Percentiles rank a stretch among this genome's conserved stretches.
phyloP scores from a whole-genome alignment of 2,797 vertebrate species.

The Smutsia temminckii region DNA sequence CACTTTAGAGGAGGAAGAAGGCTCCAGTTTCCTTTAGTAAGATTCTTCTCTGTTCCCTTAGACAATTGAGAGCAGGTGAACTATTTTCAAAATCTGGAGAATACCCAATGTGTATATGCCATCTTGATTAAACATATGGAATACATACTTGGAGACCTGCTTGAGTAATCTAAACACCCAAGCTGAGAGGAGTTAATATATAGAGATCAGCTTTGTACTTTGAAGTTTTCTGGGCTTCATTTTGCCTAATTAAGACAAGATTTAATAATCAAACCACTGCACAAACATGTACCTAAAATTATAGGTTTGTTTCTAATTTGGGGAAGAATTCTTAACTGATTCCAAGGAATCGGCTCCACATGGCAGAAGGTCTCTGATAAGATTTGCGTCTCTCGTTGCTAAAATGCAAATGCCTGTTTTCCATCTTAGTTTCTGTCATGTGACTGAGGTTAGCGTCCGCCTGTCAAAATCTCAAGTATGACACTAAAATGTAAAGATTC shows the following conservation, averaged over 20 bases:
- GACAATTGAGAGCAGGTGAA: constrained; percentile 83
- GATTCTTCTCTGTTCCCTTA: constrained; percentile 74
- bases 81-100: constrained; percentile 84
- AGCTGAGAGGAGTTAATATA: constrained; percentile 88
- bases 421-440: constrained; percentile 53
- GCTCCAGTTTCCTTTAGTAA: constrained; percentile 72
- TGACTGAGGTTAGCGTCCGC: constrained; percentile 18
- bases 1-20: constrained; percentile 59
- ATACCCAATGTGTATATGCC: constrained; percentile 77
- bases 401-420: constrained; percentile 68
- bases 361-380: constrained; percentile 79
- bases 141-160: constrained; percentile 85
- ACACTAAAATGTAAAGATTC: constrained; percentile 28
- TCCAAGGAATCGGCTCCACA: constrained; percentile 82
- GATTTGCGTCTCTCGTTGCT: constrained; percentile 67
- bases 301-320: constrained; percentile 87
- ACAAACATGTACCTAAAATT: constrained; percentile 85
- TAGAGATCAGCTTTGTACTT: constrained; percentile 85
- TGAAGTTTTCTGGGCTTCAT: constrained; percentile 88
- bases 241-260: constrained; percentile 88
- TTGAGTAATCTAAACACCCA: constrained; percentile 88
- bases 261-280: constrained; percentile 89
- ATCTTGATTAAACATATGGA: constrained; percentile 89
- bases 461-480: constrained; percentile 46
- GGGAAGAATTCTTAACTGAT: constrained; percentile 84